Evolutionary conservation across 92 coral and sea anemone species (phyloP).

Genomic region (Parazoanthus swiftii): DNA sequence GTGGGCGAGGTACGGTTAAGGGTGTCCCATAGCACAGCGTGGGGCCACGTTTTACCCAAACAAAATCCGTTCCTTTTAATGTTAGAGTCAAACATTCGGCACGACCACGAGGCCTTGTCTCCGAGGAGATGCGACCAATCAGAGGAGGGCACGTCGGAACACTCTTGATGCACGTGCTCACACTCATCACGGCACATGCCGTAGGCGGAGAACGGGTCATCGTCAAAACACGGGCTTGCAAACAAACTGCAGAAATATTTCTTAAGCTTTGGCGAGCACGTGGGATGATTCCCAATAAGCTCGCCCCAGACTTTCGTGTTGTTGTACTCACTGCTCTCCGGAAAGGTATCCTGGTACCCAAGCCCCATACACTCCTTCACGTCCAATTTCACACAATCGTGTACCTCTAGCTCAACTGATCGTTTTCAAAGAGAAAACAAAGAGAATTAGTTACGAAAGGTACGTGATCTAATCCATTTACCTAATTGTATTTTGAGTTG

Average conservation of each 20-base stretch:
- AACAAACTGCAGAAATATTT: slow-evolving; percentile 22
- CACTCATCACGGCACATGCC: slow-evolving; percentile 31
- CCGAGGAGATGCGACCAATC: slow-evolving; percentile 28
- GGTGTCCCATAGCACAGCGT: slow-evolving; percentile 9
- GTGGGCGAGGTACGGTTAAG: background rate
- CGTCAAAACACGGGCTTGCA: slow-evolving; percentile 13
- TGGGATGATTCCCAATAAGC: slow-evolving; percentile 8
- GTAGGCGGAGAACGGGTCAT: slow-evolving; percentile 7
- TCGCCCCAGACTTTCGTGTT: slow-evolving; percentile 14
- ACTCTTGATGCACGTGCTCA: background rate
- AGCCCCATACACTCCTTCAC: slow-evolving; percentile 28
- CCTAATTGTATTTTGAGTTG: too few relatives aligned
- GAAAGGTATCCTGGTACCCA: slow-evolving; percentile 20
- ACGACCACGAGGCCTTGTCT: slow-evolving; percentile 26
- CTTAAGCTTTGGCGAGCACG: slow-evolving; percentile 21
- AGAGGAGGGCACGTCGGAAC: slow-evolving; percentile 12
- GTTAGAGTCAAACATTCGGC: slow-evolving; percentile 3
- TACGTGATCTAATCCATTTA: too few relatives aligned
- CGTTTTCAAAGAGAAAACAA: background rate
- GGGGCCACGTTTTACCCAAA: slow-evolving; percentile 27
- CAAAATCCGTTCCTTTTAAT: background rate
- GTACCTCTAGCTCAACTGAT: background rate
- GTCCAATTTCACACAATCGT: background rate
- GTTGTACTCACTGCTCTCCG: background rate
- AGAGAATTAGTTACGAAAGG: too few relatives aligned